Evolutionary conservation across 2,888 invertebrate species (phyloP).

Genomic region (Steinernema hermaphroditum): DNA sequence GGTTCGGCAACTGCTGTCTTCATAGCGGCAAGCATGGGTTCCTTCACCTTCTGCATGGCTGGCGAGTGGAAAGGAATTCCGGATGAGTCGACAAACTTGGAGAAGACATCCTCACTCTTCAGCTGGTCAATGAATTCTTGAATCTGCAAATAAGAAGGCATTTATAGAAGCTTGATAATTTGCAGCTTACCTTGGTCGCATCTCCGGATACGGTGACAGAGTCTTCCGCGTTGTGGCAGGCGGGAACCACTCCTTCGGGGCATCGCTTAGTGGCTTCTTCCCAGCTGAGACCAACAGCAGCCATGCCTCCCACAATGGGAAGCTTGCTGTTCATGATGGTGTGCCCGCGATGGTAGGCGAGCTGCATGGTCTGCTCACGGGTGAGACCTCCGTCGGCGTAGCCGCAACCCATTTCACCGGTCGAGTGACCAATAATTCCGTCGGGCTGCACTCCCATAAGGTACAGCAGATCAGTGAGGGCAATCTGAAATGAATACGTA

Average conservation of each 20-base stretch:
- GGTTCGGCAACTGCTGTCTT: conserved; percentile 62
- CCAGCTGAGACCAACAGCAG: conserved; percentile 85
- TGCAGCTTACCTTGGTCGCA: conserved; percentile 64
- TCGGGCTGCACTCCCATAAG: conserved; percentile 80
- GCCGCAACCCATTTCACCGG: conserved; percentile 87
- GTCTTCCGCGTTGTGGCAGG: conserved; percentile 91
- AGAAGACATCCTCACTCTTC: conserved; percentile 71
- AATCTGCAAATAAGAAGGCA: conserved; percentile 36
- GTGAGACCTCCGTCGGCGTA: conserved; percentile 94
- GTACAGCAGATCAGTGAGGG: conserved; percentile 83
- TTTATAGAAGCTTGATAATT: no score
- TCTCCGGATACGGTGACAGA: conserved; percentile 91
- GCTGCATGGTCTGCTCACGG: conserved; percentile 87
- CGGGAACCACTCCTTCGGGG: conserved; percentile 80
- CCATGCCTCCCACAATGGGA: conserved; percentile 75
- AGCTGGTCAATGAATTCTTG: conserved; percentile 51
- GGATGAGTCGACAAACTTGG: conserved; percentile 78
- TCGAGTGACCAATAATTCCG: conserved; percentile 93
- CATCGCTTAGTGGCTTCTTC: conserved; percentile 75
- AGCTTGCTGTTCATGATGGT: conserved; percentile 63
- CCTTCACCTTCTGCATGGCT: conserved; percentile 83
- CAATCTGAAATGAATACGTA: conserved; percentile 73
- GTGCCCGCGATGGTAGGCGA: conserved; percentile 89
- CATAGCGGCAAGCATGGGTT: conserved; percentile 73
- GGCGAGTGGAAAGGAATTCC: conserved; percentile 92